Evolutionary conservation across 2,113 vertebrate genomes (phyloP), one percentile per base, ranked within the genome.

Genomic region (Arenaria interpres): DNA sequence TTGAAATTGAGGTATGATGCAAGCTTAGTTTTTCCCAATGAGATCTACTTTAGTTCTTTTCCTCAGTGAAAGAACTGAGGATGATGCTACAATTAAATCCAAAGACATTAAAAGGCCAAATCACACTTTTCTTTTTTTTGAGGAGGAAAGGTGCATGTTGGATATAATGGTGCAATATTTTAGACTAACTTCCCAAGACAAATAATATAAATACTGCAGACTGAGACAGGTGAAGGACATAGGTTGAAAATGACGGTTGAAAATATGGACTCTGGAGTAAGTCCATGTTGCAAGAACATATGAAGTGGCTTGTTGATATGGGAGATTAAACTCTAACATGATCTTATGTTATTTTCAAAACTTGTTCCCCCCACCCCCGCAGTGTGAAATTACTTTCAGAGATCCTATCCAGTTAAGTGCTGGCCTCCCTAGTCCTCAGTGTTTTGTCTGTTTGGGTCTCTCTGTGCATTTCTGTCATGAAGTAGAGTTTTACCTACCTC

Each of bases 371-470:
- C 16, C 35, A 10, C 22, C 24, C 15, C 59, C 22, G 17, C 14
- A 57, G 39, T 81, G 41, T 95, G 80, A 79, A 87, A 90, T 85
- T 88, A 57, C 68, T 82, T 90, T 88, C 17, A 78, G 87, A 89
- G 50, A 50, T 67, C 32, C 33, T 46, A 73, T 63, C 46, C 35
- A 43, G 9, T 35, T 73, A 35, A 37, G 13, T n/a, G 7, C n/a
- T 59, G n/a, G n/a, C 37, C 35, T 82, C 86, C 39, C 13, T 56
- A 50, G 30, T 37, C 54, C 50, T 78, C n/a, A n/a, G 8, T 68
- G n/a, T 59, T 78, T 69, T 64, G 17, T 60, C 63, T 60, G 0
- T 64, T 74, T 63, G 32, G 4, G 37, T 53, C 3, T 62, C 27
- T 50, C 71, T 22, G 3, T 50, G 28, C 50, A 17, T 43, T 81